A percentile compares a stretch with the other conserved stretches of the same genome.
These are phyloP conservation scores for Zophobas morio DNA, from an alignment of 1,140 invertebrate species.

Conservation along the genomic window DNA sequence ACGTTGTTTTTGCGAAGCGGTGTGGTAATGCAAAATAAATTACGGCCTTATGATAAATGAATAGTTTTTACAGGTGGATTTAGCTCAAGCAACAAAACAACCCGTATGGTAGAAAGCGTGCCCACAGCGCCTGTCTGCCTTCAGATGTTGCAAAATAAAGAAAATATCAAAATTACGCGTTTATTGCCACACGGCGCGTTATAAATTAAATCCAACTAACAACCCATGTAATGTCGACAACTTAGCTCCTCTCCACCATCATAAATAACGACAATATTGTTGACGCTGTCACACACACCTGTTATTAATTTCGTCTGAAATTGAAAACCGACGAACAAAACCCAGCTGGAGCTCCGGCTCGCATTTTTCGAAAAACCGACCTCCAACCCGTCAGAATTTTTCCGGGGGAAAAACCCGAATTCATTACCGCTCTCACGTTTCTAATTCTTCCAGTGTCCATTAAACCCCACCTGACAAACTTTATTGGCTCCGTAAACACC, in stretches of 20 bases:
- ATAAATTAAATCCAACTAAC: constrained; percentile 11
- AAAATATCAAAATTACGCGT: no score
- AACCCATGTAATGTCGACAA: constrained; percentile 4
- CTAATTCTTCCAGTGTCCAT: constrained; percentile 4
- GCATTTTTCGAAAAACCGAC: neutral
- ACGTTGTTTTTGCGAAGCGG: no score
- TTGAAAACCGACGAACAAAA: neutral
- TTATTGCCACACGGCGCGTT: no score
- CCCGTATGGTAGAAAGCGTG: no score
- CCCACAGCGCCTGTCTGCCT: no score
- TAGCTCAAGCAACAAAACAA: no score
- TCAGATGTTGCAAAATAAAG: no score
- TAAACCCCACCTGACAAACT: constrained; percentile 15
- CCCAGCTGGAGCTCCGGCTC: neutral
- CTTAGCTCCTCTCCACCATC: neutral
- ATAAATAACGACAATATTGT: constrained; percentile 27
- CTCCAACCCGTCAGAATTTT: neutral
- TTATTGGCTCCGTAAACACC: neutral
- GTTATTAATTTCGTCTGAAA: constrained; percentile 9
- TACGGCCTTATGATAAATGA: no score
- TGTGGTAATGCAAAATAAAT: no score
- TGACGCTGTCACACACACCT: constrained; percentile 12
- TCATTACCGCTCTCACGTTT: constrained; percentile 12
- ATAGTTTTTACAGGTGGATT: no score
- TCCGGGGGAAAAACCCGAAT: neutral